Conservation (phyloP, 1,140 invertebrate genomes). For the Drosophila sucinea region DNA sequence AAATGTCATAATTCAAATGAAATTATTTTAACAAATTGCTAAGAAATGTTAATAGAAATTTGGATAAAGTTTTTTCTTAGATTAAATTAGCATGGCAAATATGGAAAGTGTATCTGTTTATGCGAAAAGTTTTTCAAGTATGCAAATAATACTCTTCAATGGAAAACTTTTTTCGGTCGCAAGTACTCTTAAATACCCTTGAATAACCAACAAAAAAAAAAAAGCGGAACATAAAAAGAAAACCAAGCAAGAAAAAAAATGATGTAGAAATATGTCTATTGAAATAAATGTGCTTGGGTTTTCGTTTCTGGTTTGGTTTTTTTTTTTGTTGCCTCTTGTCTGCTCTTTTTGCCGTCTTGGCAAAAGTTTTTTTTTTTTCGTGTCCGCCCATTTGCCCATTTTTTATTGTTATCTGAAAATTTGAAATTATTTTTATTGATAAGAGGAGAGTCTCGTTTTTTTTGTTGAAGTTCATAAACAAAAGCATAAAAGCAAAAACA, state of each 20-base stretch:
- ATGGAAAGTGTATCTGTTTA: too few species aligned
- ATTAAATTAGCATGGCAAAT: too few species aligned
- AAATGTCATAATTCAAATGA: too few species aligned
- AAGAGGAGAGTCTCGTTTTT: not conserved
- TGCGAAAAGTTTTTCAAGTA: too few species aligned
- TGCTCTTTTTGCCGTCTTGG: slow-evolving; percentile 29
- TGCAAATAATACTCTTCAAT: not conserved
- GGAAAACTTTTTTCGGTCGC: not conserved
- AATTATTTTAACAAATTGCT: too few species aligned
- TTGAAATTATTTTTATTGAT: slow-evolving; percentile 77
- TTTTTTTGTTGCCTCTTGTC: slow-evolving; percentile 21
- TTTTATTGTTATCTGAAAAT: slow-evolving; percentile 71
- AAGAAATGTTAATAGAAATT: too few species aligned
- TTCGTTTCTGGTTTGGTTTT: not conserved
- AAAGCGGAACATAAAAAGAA: not conserved
- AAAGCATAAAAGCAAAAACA: slow-evolving; percentile 3
- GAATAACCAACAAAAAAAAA: not conserved
- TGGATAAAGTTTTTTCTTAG: too few species aligned
- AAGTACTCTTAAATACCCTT: not conserved
- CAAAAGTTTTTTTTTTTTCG: slow-evolving; percentile 24
- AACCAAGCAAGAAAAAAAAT: not conserved
- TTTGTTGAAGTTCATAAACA: slow-evolving; percentile 53
- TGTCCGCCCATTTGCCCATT: slow-evolving; percentile 33
- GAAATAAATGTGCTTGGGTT: slow-evolving; percentile 24
- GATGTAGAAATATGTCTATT: slow-evolving; percentile 20